Base-by-base conservation (phyloP, 2,113 vertebrate genomes). In the Coreoperca whiteheadi region DNA sequence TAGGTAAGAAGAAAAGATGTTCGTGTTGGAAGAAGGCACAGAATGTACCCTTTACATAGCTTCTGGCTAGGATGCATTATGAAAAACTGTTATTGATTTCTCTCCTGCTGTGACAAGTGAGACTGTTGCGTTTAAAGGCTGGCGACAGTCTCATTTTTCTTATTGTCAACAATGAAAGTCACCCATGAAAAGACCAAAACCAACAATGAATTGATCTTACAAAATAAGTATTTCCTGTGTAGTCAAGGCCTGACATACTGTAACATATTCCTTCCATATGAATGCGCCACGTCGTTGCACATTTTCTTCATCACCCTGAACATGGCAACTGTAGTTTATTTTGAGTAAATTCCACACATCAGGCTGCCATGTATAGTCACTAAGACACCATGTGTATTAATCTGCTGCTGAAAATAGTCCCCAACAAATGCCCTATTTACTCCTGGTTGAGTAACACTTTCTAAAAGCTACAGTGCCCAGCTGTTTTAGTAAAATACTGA, bases 21-120 rank as follows among this genome's bases (percentile, higher is more conserved):
- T 63, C 6, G 53, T 59, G 65, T 66, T 77, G 74, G 30, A 32
- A 20, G 61, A 76, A 82, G 76, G 66, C 68, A 77, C 69, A 81
- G 20, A 63, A 69, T 77, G 78, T 66, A 78, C 39, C 77, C n/a
- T 72, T 79, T 37, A 54, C 64, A 70, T 11, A 4, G 66, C 63
- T 12, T 70, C 63, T 57, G 67, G 56, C 77, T 73, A 56, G 67
- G 39, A 75, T 34, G 72, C 60, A 8, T 16, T 51, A 65, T 65
- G 20, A 39, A 34, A 48, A 74, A 53, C 23, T 18, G 48, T 63
- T 51, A 48, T 32, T 28, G 48, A 59, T 70, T 67, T 74, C 21
- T 54, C 30, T 69, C 53, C 50, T 28, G 18, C 61, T 50, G 30
- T 64, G 37, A 65, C 46, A 28, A 11, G 21, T 7, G 28, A n/a